A percentile compares a stretch with the other conserved stretches of the same genome.
These are phyloP conservation scores for Poecilobothrus nobilitatus DNA, from an alignment of 2,888 invertebrate species.

Conservation along the genomic window DNA sequence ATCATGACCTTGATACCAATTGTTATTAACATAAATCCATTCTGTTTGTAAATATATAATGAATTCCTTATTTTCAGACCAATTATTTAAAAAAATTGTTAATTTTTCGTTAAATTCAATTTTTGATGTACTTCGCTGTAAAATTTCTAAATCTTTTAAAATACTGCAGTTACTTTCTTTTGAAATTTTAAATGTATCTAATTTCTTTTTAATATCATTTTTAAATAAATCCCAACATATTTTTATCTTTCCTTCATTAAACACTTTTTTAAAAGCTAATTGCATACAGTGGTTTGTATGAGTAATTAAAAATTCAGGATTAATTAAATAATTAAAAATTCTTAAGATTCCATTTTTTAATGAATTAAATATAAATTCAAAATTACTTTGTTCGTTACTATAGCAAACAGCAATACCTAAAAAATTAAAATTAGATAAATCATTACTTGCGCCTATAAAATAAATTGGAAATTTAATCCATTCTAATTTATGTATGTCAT, in stretches of 20 bases:
- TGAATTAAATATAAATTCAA: neutral
- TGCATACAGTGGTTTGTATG: neutral
- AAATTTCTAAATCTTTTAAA: neutral
- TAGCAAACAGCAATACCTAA: neutral
- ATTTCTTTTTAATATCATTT: neutral
- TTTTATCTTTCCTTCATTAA: neutral
- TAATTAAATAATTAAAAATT: neutral
- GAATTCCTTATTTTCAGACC: neutral
- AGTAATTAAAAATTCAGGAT: neutral
- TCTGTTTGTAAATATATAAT: neutral
- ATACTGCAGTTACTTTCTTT: neutral
- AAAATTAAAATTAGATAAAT: neutral
- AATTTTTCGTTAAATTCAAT: neutral
- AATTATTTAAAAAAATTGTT: neutral
- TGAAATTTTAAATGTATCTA: neutral
- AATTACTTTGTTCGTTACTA: neutral
- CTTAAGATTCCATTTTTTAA: neutral
- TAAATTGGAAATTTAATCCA: slow-evolving; percentile 5
- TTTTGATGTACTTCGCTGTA: neutral
- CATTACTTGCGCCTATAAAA: neutral
- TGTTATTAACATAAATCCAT: neutral
- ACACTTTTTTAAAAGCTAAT: neutral
- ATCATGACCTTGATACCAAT: neutral
- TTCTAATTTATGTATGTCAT: neutral
- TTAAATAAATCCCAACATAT: neutral